Evolutionary conservation across 2,888 invertebrate species (phyloP).

Genomic region (Atrina japonica): DNA sequence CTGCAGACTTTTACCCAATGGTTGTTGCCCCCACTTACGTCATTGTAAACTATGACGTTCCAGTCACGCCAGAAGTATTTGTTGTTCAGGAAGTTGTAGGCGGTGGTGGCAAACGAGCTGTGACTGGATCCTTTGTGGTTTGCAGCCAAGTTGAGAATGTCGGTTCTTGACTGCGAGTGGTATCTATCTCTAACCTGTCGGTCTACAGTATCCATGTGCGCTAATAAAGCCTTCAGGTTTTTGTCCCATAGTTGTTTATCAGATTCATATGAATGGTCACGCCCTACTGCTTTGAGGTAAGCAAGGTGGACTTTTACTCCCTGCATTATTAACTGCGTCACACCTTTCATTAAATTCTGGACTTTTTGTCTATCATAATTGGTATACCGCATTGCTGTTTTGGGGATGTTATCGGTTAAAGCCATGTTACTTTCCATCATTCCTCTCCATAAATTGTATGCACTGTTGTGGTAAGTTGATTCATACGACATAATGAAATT

Average conservation of each 20-base stretch:
- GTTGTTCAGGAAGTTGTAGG: slow-evolving; percentile 1
- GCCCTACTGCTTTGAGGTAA: no score
- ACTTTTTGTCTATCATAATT: not conserved
- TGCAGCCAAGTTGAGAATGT: not conserved
- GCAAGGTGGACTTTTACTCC: no score
- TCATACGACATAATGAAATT: not conserved
- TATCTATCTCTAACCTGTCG: no score
- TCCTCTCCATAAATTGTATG: not conserved
- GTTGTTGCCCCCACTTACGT: not conserved
- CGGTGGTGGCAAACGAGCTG: not conserved
- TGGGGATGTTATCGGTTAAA: not conserved
- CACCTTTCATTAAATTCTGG: slow-evolving; percentile 2
- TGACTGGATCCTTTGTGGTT: slow-evolving; percentile 1
- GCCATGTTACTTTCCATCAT: no score
- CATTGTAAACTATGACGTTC: not conserved
- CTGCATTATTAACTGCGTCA: no score
- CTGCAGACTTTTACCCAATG: not conserved
- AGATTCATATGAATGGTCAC: no score
- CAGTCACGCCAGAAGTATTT: not conserved
- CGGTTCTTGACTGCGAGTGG: not conserved
- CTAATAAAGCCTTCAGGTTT: no score
- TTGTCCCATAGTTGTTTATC: not conserved
- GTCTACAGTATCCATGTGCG: no score
- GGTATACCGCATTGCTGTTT: not conserved
- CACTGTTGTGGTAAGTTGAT: not conserved